Percentiles rank a stretch among this genome's conserved stretches.
Evolutionary conservation across 1,140 invertebrate species (phyloP).

Genomic region (Formica selysi): DNA sequence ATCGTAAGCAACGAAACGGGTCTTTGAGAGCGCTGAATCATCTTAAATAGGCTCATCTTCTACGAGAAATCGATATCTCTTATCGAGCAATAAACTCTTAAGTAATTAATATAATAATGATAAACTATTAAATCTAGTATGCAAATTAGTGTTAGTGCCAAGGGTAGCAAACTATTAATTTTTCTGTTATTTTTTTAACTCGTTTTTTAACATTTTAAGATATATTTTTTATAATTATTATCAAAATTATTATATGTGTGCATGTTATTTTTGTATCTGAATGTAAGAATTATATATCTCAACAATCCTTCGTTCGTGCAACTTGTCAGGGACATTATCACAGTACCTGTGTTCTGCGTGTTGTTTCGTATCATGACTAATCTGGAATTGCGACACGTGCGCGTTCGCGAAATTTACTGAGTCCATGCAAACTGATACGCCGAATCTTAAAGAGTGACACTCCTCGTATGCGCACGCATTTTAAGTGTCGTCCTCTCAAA

Average conservation of each 20-base stretch:
- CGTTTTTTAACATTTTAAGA: neutral
- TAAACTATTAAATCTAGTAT: neutral
- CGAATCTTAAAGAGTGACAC: slow-evolving; percentile 72
- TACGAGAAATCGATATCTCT: slow-evolving; percentile 24
- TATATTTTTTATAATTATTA: slow-evolving; percentile 4
- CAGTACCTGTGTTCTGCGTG: slow-evolving; percentile 29
- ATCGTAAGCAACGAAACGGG: slow-evolving; percentile 14
- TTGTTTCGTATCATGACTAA: slow-evolving; percentile 66
- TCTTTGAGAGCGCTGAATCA: slow-evolving; percentile 40
- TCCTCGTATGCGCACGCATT: slow-evolving; percentile 45
- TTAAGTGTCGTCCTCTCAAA: slow-evolving; percentile 48
- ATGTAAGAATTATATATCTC: neutral
- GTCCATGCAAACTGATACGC: slow-evolving; percentile 66
- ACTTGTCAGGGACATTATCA: slow-evolving; percentile 31
- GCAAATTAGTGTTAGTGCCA: neutral
- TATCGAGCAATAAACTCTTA: neutral
- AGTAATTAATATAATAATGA: neutral
- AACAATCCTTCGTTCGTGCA: neutral
- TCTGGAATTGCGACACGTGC: slow-evolving; percentile 73
- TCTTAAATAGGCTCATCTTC: slow-evolving; percentile 42
- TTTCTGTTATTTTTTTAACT: neutral
- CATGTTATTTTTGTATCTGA: no score
- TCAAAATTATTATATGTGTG: neutral
- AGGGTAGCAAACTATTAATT: neutral
- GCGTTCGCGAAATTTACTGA: slow-evolving; percentile 72